phyloP scores from a whole-genome alignment of 2,888 invertebrate species.

The Ochropacha duplaris region DNA sequence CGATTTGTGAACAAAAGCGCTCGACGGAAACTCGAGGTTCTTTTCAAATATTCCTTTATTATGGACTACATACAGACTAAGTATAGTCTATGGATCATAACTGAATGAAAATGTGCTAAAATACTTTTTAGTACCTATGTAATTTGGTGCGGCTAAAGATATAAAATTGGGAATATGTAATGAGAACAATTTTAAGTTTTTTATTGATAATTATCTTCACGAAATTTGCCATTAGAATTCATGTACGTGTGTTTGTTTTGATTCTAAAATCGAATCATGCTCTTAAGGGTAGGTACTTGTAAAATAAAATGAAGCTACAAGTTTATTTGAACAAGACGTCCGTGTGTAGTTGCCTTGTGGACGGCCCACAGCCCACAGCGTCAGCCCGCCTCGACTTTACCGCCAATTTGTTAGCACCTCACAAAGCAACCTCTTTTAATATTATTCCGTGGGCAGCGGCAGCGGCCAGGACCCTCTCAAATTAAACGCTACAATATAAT shows the following conservation, averaged over 20 bases:
- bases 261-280: not conserved
- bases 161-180: too few species aligned
- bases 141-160: too few species aligned
- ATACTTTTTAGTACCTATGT: too few species aligned
- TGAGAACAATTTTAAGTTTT: too few species aligned
- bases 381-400: slow-evolving; percentile 37
- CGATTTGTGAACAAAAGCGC: slow-evolving; percentile 52
- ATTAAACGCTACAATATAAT: slow-evolving; percentile 60
- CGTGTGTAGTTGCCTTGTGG: slow-evolving; percentile 1
- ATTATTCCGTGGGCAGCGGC: slow-evolving; percentile 44
- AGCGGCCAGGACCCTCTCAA: slow-evolving; percentile 47
- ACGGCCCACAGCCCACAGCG: slow-evolving; percentile 5
- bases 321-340: slow-evolving; percentile 1
- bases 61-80: not conserved
- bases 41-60: slow-evolving; percentile 50
- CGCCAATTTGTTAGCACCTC: slow-evolving; percentile 70
- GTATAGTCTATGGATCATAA: not conserved
- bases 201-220: not conserved
- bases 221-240: not conserved
- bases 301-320: not conserved
- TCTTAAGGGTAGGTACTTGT: not conserved
- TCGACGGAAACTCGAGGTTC: slow-evolving; percentile 37
- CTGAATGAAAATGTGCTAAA: not conserved
- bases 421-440: slow-evolving; percentile 70
- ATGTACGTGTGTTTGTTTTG: too few species aligned